Evolutionary conservation across 2,888 invertebrate species (phyloP), one percentile per base, ranked within the genome.

Genomic region (Cryptocheilus praepositus): DNA sequence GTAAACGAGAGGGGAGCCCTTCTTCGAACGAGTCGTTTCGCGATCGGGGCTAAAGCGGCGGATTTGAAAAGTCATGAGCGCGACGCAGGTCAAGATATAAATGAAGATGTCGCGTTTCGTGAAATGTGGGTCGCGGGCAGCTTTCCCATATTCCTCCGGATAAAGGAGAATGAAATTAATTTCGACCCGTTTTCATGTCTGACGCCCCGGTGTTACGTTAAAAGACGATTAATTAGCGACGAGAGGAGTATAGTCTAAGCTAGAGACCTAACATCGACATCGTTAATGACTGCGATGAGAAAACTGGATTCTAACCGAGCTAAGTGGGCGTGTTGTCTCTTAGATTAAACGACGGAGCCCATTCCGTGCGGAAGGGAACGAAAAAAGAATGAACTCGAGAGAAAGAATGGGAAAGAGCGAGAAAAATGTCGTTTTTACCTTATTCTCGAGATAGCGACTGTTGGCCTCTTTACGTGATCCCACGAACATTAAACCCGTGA

Each of bases 281-380:
- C 36, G 36, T 36, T 36, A 36, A 36, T 36, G 36, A 36, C 36
- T 4, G 36, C 36, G 8, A 36, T 36, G 36, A 36, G 36, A 36
- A 36, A 36, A 36, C 36, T 36, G 36, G 36, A 61, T 53, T 66
- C 68, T 64, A 58, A 56, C 60, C 71, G 68, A 57, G 52, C 57
- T 53, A 55, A 56, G 68, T 70, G 74, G 77, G 77, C 74, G 77
- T 69, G 74, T 72, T 74, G 72, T 77, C 72, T 70, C 62, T 62
- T 65, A 53, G 62, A 67, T 74, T 60, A 51, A 74, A 67, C 72
- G 54, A 65, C 28, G 63, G 58, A 64, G 65, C 69, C 56, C 63
- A 59, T 55, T 66, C 51, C 25, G 54, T 18, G 22, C 52, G 52
- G 15, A 21, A 21, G 52, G 22, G 18, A 22, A 21, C 21, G 21